These are phyloP conservation scores for Lobophora halterata DNA, from an alignment of 2,888 invertebrate species.

Conservation along the genomic window DNA sequence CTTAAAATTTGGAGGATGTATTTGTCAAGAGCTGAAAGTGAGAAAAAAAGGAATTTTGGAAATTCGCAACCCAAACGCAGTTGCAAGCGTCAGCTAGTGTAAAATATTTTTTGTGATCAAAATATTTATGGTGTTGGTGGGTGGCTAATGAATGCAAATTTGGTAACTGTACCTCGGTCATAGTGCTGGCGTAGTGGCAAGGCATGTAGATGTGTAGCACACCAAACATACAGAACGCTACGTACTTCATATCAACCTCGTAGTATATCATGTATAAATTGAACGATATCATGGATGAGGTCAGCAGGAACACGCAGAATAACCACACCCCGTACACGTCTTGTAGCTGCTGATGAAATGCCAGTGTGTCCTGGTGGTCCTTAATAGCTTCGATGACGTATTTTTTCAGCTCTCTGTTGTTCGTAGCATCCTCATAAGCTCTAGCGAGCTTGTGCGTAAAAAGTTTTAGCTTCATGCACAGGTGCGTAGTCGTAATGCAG, in stretches of 20 bases:
- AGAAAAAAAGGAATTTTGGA: too few relatives aligned
- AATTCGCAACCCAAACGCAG: too few relatives aligned
- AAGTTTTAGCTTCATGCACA: constrained; percentile 57
- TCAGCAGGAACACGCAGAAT: constrained; percentile 50
- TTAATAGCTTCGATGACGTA: constrained; percentile 46
- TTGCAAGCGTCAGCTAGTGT: too few relatives aligned
- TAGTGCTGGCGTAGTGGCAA: constrained; percentile 52
- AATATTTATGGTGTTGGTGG: too few relatives aligned
- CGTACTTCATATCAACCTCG: constrained; percentile 55
- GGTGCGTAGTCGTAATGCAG: constrained; percentile 58
- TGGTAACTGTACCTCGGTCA: constrained; percentile 47
- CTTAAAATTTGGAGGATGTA: too few relatives aligned
- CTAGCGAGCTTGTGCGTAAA: constrained; percentile 44
- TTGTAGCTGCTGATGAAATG: constrained; percentile 49
- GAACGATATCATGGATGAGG: constrained; percentile 52
- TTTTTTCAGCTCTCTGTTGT: constrained; percentile 36
- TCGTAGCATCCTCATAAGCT: constrained; percentile 44
- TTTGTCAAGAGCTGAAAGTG: too few relatives aligned
- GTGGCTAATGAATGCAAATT: too few relatives aligned
- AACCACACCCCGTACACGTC: constrained; percentile 58
- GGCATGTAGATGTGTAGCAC: constrained; percentile 56
- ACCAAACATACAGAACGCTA: constrained; percentile 47
- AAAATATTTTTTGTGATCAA: too few relatives aligned
- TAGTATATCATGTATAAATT: constrained; percentile 59
- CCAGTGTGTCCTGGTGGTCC: constrained; percentile 54